A percentile compares a stretch with the other conserved stretches of the same genome.
Evolutionary conservation across 2,797 vertebrate species (phyloP).

Genomic region (Myiothlypis chrysogaster): DNA sequence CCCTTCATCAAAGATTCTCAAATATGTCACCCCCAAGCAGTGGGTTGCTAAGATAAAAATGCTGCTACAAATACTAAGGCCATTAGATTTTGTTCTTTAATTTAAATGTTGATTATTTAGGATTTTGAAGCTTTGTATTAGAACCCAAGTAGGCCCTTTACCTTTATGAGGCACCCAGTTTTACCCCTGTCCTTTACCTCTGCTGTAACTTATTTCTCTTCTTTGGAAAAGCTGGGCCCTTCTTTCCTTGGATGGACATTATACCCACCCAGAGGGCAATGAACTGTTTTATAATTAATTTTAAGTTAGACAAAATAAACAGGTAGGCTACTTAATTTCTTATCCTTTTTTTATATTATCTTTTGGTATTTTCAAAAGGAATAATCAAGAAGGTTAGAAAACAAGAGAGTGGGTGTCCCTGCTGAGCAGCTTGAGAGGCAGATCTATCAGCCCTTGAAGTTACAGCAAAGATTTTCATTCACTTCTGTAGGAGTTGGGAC

Average conservation of each 20-base stretch:
- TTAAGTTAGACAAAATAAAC: background rate
- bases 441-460: background rate
- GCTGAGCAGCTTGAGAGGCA: background rate
- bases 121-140: background rate
- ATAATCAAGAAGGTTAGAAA: background rate
- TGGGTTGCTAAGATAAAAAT: background rate
- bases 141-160: background rate
- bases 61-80: background rate
- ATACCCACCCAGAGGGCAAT: background rate
- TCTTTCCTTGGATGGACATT: background rate
- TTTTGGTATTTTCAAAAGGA: background rate
- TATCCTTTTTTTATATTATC: background rate
- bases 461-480: background rate
- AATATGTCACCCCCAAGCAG: background rate
- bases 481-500: background rate
- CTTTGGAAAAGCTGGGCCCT: background rate
- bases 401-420: background rate
- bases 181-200: background rate
- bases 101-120: background rate
- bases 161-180: background rate
- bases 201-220: background rate
- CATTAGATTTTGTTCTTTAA: background rate
- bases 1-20: background rate
- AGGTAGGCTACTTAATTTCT: background rate
- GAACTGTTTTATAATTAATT: background rate